Base-by-base conservation (phyloP, 2,888 invertebrate genomes). In the Megastigmus dorsalis region DNA sequence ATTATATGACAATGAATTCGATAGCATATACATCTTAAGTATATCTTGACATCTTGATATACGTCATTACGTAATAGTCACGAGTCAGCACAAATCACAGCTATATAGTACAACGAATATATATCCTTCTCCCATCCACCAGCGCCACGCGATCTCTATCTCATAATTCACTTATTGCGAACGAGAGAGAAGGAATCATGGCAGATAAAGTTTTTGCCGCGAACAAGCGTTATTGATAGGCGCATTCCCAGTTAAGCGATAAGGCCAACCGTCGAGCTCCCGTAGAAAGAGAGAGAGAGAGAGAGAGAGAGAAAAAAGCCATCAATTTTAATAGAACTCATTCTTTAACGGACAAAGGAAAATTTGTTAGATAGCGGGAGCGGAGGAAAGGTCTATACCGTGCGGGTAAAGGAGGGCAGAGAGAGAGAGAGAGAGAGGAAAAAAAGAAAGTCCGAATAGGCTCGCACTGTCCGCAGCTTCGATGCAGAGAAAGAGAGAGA, bases 391-490 rank as follows among this genome's bases (percentile, higher is more conserved):
- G 26, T 6, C 7, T 5, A 1, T 15, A 30, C 30, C 4, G 54
- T 3, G 1, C 10, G 10, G 15, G 28, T 15, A 60, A 45, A 60
- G 60, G 43, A 28, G 30, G 45, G 18, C 43, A 45, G n/a, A 26
- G 1, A 13, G 13, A 23, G 26, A 18, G 41, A 18, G 41, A 36
- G 43, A 28, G 20, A 55, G 18, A 38, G 23, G n/a, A 57, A 38
- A 55, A 10, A 23, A 57, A 38, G 23, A 38, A 48, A 18, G 45
- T 45, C 18, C 45, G 9, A 23, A 50, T 57, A 57, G 38, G 38
- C 57, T 15, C 20, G 15, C 10, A 30, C 33, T 43, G 30, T 20
- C 50, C 63, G 63, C 52, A 65, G 63, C 50, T n/a, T 52, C n/a
- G n/a, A n/a, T n/a, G n/a, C n/a, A n/a, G n/a, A n/a, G n/a, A n/a